phyloP scores from a whole-genome alignment of 2,113 vertebrate genomes.

The Coptodon bakossiorum region DNA sequence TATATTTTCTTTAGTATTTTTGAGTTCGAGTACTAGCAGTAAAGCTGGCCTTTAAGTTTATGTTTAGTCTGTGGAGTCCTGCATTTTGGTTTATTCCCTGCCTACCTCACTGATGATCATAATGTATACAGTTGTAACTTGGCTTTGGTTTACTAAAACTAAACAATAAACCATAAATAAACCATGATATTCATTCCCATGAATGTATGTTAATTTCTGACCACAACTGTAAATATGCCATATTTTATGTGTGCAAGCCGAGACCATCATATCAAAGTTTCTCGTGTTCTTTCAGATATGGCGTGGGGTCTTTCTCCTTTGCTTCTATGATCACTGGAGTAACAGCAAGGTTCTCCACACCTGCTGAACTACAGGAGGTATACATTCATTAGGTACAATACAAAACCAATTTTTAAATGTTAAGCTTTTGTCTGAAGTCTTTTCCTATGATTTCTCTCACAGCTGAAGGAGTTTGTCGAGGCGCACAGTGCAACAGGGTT shows the following conservation, averaged over 20 bases:
- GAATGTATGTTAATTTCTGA: background rate
- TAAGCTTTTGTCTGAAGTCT: background rate
- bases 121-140: background rate
- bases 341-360: constrained; percentile 74
- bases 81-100: background rate
- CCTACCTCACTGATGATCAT: background rate
- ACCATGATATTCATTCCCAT: background rate
- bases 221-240: background rate
- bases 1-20: background rate
- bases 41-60: background rate
- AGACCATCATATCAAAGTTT: background rate
- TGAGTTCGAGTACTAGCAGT: background rate
- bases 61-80: background rate
- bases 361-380: constrained; percentile 80
- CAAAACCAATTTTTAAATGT: background rate
- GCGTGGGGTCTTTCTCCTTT: constrained; percentile 86
- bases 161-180: background rate
- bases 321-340: constrained; percentile 74
- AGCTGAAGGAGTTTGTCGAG: constrained; percentile 80
- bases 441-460: background rate
- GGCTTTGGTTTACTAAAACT: background rate
- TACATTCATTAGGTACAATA: background rate
- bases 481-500: constrained; percentile 72
- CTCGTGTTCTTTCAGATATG: constrained; percentile 67
- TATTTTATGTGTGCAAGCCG: background rate